Evolutionary conservation across 2,113 vertebrate genomes (phyloP).

Genomic region (Pseudorectes ferrugineus): DNA sequence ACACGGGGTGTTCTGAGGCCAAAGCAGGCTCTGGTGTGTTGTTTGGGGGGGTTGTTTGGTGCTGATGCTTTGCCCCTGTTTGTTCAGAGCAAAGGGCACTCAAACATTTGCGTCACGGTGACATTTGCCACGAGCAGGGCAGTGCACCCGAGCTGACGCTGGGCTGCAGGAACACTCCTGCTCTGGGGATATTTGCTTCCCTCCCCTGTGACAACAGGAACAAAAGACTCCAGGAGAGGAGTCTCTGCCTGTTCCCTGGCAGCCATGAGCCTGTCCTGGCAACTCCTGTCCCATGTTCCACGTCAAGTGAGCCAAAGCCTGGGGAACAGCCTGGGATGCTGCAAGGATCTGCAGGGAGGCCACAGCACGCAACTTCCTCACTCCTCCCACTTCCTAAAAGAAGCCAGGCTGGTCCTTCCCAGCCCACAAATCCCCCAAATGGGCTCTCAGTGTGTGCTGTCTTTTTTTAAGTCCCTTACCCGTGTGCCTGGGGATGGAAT

Average conservation of each 20-base stretch:
- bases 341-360: not conserved
- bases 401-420: not conserved
- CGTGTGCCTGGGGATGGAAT: slow-evolving; percentile 41
- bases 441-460: not conserved
- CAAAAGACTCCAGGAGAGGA: not conserved
- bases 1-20: fast-evolving
- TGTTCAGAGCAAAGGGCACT: slow-evolving; percentile 33
- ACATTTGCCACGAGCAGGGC: not conserved
- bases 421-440: fast-evolving
- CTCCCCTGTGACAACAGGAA: not conserved
- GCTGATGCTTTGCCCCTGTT: not conserved
- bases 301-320: not conserved
- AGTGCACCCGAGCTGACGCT: not conserved
- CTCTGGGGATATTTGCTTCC: not conserved
- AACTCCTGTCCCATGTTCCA: not conserved
- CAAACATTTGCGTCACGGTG: not conserved
- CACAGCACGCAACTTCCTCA: not conserved
- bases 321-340: not conserved
- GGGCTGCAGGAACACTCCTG: not conserved
- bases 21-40: not conserved
- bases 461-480: slow-evolving; percentile 48
- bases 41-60: not conserved
- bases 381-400: not conserved
- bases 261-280: not conserved
- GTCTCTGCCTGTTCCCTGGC: not conserved